These are phyloP conservation scores for Brachyopa scutellaris DNA, from an alignment of 2,888 invertebrate species.

Conservation along the genomic window DNA sequence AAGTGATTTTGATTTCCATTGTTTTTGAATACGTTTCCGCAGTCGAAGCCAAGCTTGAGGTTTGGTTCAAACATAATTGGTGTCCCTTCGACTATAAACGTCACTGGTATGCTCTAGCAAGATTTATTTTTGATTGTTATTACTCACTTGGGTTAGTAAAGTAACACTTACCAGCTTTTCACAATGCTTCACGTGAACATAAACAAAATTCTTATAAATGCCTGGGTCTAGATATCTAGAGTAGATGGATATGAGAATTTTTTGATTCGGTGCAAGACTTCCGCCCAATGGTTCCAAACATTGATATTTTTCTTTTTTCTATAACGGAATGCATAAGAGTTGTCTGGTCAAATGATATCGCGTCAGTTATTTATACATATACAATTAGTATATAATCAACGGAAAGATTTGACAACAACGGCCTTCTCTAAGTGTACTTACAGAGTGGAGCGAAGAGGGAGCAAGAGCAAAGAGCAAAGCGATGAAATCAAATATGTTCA, in stretches of 20 bases:
- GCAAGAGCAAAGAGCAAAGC: too few species aligned
- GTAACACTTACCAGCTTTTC: slow-evolving; percentile 73
- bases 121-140: neutral
- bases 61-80: slow-evolving; percentile 77
- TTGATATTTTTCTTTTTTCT: slow-evolving; percentile 74
- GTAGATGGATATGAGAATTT: slow-evolving; percentile 75
- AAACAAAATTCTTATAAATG: slow-evolving; percentile 76
- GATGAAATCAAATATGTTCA: too few species aligned
- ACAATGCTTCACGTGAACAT: slow-evolving; percentile 75
- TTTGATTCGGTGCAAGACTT: slow-evolving; percentile 76
- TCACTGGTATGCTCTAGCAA: slow-evolving; percentile 76
- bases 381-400: too few species aligned
- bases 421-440: too few species aligned
- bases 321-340: slow-evolving; percentile 5
- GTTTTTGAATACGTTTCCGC: slow-evolving; percentile 75
- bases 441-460: too few species aligned
- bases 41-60: slow-evolving; percentile 75
- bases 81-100: slow-evolving; percentile 76
- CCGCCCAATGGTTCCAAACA: slow-evolving; percentile 75
- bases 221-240: slow-evolving; percentile 77
- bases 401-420: too few species aligned
- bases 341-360: too few species aligned
- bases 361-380: too few species aligned
- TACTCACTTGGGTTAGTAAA: too few species aligned
- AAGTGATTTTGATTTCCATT: slow-evolving; percentile 71